Evolutionary conservation across 2,888 invertebrate genomes (phyloP).

Genomic region (Meghimatium bilineatum): DNA sequence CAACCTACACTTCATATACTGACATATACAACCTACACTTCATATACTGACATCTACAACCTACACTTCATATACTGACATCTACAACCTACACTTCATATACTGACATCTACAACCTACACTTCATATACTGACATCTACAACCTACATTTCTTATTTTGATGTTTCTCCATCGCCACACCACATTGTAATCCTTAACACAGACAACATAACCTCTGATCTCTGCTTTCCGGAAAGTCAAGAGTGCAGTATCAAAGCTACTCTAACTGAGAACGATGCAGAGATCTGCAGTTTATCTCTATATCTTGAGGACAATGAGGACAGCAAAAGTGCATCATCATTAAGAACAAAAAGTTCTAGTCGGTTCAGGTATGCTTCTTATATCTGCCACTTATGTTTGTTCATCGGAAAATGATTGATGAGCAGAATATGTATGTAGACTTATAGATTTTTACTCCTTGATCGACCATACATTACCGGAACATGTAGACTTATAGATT

Average conservation of each 20-base stretch:
- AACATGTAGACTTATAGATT: no score
- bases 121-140: no score
- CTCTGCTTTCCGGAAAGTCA: constrained; percentile 29
- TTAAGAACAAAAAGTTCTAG: constrained; percentile 1
- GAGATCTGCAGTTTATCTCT: background rate
- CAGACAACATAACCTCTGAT: constrained; percentile 22
- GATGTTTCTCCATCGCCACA: background rate
- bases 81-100: no score
- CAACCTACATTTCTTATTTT: background rate
- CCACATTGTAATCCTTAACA: constrained; percentile 39
- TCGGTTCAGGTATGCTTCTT: constrained; percentile 37
- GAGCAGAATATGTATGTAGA: background rate
- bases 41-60: no score
- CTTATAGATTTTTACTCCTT: no score
- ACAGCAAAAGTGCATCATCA: constrained; percentile 7
- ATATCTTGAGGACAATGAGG: constrained; percentile 3
- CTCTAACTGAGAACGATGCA: constrained; percentile 3
- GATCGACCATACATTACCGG: no score
- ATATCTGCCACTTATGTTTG: background rate
- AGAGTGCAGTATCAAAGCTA: constrained; percentile 18
- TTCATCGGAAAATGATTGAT: background rate
- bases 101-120: no score
- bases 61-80: background rate
- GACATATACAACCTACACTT: no score
- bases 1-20: background rate